phyloP scores from a whole-genome alignment of 1,140 invertebrate genomes.

The Ceratoteleas bidentatus region DNA sequence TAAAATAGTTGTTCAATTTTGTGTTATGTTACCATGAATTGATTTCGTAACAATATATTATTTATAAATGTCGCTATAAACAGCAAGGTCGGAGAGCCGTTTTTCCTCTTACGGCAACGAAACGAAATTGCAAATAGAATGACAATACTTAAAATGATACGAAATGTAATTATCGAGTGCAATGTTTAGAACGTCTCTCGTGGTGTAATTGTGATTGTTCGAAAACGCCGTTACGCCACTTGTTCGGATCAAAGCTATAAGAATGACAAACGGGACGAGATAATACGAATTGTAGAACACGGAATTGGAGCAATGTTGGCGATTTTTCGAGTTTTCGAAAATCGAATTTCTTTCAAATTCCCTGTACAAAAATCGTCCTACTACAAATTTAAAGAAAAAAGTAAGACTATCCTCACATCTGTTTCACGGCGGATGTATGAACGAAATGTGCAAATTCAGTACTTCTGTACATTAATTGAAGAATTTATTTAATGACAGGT shows the following conservation, averaged over 20 bases:
- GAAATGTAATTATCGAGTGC: conserved; percentile 8
- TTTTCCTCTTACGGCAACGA: conserved; percentile 6
- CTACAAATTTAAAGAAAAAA: too few species aligned
- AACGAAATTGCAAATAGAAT: conserved; percentile 18
- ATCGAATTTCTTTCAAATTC: too few species aligned
- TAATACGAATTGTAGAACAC: too few species aligned
- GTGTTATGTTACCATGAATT: conserved; percentile 4
- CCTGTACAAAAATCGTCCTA: too few species aligned
- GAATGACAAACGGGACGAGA: too few species aligned
- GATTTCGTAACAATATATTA: conserved; percentile 13
- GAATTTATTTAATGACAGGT: not conserved
- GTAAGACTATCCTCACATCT: too few species aligned
- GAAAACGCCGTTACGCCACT: not conserved
- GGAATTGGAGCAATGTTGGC: too few species aligned
- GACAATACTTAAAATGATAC: conserved; percentile 8
- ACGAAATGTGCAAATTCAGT: too few species aligned
- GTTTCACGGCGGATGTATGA: too few species aligned
- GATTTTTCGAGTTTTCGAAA: too few species aligned
- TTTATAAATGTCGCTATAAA: conserved; percentile 15
- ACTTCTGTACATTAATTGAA: not conserved
- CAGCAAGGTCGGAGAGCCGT: conserved; percentile 13
- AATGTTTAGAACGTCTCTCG: conserved; percentile 1
- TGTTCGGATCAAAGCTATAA: too few species aligned
- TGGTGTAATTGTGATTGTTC: conserved; percentile 2
- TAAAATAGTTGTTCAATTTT: conserved; percentile 22